Evolutionary conservation across 2,888 invertebrate genomes (phyloP).

Genomic region (Lottia gigantea): DNA sequence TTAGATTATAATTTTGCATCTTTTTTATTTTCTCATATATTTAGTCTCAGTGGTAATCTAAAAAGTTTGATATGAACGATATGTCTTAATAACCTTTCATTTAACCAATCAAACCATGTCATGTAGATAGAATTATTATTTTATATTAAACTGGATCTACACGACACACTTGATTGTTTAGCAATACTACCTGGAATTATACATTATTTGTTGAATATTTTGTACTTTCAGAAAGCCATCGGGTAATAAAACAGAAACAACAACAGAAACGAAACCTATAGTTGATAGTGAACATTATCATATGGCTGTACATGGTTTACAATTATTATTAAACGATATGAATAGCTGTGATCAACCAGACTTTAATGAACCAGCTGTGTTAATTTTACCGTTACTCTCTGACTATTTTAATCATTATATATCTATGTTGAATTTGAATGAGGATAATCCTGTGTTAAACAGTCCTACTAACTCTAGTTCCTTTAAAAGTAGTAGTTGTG

Average conservation of each 20-base stretch:
- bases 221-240: neutral
- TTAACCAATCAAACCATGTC: no score
- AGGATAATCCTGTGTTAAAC: slow-evolving; percentile 21
- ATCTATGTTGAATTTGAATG: slow-evolving; percentile 37
- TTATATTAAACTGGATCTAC: no score
- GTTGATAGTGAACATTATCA: slow-evolving; percentile 36
- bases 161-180: no score
- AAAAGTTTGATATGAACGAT: no score
- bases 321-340: slow-evolving; percentile 23
- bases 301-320: slow-evolving; percentile 40
- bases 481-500: slow-evolving; percentile 34
- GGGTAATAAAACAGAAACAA: slow-evolving; percentile 14
- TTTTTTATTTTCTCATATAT: no score
- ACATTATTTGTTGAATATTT: no score
- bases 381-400: slow-evolving; percentile 47
- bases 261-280: slow-evolving; percentile 17
- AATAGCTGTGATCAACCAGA: neutral
- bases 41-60: no score
- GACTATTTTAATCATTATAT: slow-evolving; percentile 53
- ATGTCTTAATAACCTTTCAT: no score
- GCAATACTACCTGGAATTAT: no score
- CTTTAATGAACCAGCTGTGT: slow-evolving; percentile 33
- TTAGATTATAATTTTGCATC: no score
- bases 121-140: no score
- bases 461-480: slow-evolving; percentile 26